These are phyloP conservation scores for Rhynchotus rufescens DNA, from an alignment of 2,797 vertebrate genomes.

Conservation along the genomic window DNA sequence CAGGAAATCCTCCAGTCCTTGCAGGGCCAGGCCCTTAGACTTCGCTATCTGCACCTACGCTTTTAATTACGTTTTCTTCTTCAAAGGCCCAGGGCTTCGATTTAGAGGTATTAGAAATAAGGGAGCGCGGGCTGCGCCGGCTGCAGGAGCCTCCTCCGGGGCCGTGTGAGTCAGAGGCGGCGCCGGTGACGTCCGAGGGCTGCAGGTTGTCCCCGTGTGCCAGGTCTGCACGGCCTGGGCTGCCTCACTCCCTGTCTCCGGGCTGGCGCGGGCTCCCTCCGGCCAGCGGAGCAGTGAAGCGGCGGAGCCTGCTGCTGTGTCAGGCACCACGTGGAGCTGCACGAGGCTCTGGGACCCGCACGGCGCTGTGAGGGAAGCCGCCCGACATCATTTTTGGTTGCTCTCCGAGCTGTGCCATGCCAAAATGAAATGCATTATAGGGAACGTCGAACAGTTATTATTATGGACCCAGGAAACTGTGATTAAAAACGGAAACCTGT, in stretches of 20 bases:
- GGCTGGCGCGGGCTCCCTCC: neutral
- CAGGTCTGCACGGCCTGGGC: neutral
- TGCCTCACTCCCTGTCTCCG: conserved; percentile 6
- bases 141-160: neutral
- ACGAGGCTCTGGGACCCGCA: neutral
- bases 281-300: conserved; percentile 1
- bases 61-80: neutral
- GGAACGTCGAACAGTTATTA: conserved; percentile 42
- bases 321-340: neutral
- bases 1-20: accelerated
- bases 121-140: neutral
- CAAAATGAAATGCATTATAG: conserved; percentile 4
- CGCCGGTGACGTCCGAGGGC: neutral
- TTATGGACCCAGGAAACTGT: conserved; percentile 16
- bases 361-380: neutral
- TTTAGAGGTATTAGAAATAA: neutral
- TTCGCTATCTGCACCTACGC: neutral
- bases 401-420: conserved; percentile 35
- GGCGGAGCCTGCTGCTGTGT: neutral
- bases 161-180: neutral
- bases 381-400: conserved; percentile 24
- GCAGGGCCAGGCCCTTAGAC: neutral
- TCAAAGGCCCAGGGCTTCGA: conserved; percentile 3
- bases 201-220: neutral
- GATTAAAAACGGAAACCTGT: conserved; percentile 64